phyloP scores from a whole-genome alignment of 1,140 invertebrate species.

The Ericerus pela region DNA sequence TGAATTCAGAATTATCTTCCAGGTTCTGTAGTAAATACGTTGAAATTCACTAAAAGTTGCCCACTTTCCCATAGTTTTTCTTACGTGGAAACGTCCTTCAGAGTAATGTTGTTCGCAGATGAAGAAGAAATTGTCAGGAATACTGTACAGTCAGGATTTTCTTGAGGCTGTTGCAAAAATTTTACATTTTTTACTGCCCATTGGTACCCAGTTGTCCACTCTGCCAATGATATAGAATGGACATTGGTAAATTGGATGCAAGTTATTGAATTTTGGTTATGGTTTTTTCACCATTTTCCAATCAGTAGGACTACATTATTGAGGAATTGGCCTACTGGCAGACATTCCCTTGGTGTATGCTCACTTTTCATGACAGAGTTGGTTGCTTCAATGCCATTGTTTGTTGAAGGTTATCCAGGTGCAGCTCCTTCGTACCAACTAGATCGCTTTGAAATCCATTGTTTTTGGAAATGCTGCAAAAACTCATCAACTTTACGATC shows the following conservation, averaged over 20 bases:
- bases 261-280: neutral
- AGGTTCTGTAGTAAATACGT: neutral
- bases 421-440: constrained; percentile 8
- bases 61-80: neutral
- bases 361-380: constrained; percentile 1
- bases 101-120: neutral
- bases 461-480: too few relatives aligned
- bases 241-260: neutral
- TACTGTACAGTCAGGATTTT: neutral
- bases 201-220: neutral
- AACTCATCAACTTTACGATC: too few relatives aligned
- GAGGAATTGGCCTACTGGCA: neutral
- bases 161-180: neutral
- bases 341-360: neutral
- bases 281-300: neutral
- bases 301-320: neutral
- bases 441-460: too few relatives aligned
- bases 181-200: neutral
- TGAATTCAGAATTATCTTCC: neutral
- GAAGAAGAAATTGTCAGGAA: neutral
- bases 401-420: neutral
- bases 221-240: neutral
- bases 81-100: neutral
- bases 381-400: neutral
- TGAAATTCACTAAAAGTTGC: neutral